A percentile compares a stretch with the other conserved stretches of the same genome.
Evolutionary conservation across 2,113 vertebrate species (phyloP).

Genomic region (cat (Felis catus)): F.catus_Fca126_mat1.0 CM031413.1:80780001-80780500

Average conservation of each 20-base stretch:
- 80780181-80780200: neutral
- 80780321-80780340: conserved; percentile 84
- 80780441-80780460: conserved; percentile 80
- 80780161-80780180: conserved; percentile 58
- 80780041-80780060: conserved; percentile 28
- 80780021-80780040: neutral
- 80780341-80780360: conserved; percentile 86
- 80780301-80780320: conserved; percentile 76
- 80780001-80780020: neutral
- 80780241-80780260: conserved; percentile 42
- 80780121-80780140: conserved; percentile 67
- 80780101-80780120: conserved; percentile 54
- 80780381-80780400: conserved; percentile 83
- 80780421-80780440: conserved; percentile 85
- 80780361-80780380: conserved; percentile 84
- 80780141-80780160: conserved; percentile 66
- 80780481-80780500: conserved; percentile 87
- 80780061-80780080: conserved; percentile 29
- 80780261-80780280: conserved; percentile 42
- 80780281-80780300: conserved; percentile 77
- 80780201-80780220: conserved; percentile 60
- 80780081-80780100: conserved; percentile 55
- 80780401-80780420: conserved; percentile 81
- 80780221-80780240: conserved; percentile 69
- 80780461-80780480: conserved; percentile 72